Evolutionary conservation across 2,797 vertebrate genomes (phyloP).

Genomic region (Chaenodraco wilsoni): DNA sequence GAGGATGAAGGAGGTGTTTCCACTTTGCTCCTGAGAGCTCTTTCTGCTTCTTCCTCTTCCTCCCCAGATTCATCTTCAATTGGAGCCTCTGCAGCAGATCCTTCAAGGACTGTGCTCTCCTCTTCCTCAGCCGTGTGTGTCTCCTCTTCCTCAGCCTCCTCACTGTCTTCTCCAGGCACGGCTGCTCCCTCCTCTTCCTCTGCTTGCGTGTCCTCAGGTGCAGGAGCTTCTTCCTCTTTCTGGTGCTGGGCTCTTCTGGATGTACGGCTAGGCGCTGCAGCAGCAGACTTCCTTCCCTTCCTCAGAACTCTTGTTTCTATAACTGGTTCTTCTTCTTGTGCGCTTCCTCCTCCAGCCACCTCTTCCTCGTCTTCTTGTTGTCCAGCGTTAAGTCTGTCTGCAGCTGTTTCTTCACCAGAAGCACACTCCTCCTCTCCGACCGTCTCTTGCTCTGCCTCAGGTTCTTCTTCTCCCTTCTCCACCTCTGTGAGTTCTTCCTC

Average conservation of each 20-base stretch:
- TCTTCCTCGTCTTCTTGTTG: background rate
- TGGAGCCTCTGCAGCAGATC: too few species aligned
- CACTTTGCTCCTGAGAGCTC: background rate
- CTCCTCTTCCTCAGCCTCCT: background rate
- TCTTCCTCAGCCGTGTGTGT: background rate
- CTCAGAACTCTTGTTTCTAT: constrained; percentile 21
- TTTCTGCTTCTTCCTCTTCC: constrained; percentile 5
- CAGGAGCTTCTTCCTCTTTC: background rate
- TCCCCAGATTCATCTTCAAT: too few species aligned
- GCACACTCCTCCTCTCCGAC: background rate
- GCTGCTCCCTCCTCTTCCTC: background rate
- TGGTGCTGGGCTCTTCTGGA: constrained; percentile 23
- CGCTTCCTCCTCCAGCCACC: background rate
- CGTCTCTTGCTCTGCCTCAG: background rate
- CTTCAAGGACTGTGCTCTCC: background rate
- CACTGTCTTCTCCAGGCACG: background rate
- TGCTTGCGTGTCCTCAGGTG: background rate
- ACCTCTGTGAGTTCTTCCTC: background rate
- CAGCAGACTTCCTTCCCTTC: constrained; percentile 28
- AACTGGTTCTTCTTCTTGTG: constrained; percentile 15
- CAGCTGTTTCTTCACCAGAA: background rate
- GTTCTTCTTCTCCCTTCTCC: constrained; percentile 1
- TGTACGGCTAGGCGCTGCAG: background rate
- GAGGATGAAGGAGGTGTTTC: background rate
- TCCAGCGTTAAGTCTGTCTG: background rate